phyloP scores from a whole-genome alignment of 1,140 invertebrate genomes.

The Pseudomyrmex dendroicus region DNA sequence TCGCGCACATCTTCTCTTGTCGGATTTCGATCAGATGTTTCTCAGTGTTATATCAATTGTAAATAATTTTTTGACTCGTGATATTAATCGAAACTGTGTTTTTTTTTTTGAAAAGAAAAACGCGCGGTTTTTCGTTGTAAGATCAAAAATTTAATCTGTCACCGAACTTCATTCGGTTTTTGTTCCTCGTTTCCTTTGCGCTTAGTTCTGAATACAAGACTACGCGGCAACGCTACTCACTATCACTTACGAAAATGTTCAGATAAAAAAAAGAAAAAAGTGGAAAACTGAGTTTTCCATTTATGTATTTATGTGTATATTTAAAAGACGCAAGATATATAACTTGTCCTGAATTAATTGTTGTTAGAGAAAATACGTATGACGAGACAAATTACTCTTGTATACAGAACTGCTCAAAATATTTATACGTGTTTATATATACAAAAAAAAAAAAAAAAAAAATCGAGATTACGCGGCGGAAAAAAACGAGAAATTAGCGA shows the following conservation, averaged over 20 bases:
- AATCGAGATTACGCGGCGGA: slow-evolving; percentile 23
- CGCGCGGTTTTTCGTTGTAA: neutral
- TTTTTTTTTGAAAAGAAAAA: neutral
- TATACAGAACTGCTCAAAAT: slow-evolving; percentile 65
- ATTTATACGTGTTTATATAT: slow-evolving; percentile 71
- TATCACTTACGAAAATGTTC: slow-evolving; percentile 25
- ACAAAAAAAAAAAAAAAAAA: slow-evolving; percentile 39
- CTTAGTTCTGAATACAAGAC: slow-evolving; percentile 23
- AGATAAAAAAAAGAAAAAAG: neutral
- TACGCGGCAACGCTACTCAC: slow-evolving; percentile 29
- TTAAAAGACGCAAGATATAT: slow-evolving; percentile 7
- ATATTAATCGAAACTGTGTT: neutral
- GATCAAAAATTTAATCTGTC: neutral
- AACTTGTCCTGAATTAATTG: slow-evolving; percentile 62
- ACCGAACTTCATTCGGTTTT: neutral
- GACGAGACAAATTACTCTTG: slow-evolving; percentile 52
- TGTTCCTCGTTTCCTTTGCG: neutral
- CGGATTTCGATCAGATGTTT: neutral
- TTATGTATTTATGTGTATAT: slow-evolving; percentile 5
- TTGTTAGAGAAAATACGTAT: slow-evolving; percentile 62
- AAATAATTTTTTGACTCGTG: neutral
- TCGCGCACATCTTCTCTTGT: neutral
- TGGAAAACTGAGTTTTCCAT: slow-evolving; percentile 10
- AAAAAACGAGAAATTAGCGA: slow-evolving; percentile 12
- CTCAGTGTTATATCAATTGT: slow-evolving; percentile 25